Evolutionary conservation across 2,797 vertebrate genomes (phyloP).

Genomic region (Lagodon rhomboides): DNA sequence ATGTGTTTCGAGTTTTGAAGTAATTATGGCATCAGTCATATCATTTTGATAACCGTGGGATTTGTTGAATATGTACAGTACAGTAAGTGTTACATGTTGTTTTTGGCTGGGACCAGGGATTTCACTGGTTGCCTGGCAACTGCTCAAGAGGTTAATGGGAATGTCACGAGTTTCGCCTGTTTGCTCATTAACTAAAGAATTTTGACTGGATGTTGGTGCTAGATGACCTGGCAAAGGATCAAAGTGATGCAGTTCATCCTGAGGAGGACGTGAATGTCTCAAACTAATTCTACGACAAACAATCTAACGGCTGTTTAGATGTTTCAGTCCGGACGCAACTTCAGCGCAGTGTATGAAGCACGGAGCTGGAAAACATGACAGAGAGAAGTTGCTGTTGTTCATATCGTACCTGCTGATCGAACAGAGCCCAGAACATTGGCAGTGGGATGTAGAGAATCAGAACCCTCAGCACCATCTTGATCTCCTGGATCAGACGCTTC

Average conservation of each 20-base stretch:
- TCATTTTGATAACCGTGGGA: not conserved
- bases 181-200: no score
- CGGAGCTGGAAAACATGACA: not conserved
- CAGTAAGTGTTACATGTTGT: not conserved
- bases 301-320: not conserved
- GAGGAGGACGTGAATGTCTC: not conserved
- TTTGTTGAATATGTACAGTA: not conserved
- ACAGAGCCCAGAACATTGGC: conserved; percentile 99
- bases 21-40: not conserved
- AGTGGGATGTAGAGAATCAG: conserved; percentile 95
- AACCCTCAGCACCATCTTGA: conserved; percentile 94
- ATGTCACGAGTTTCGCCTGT: no score
- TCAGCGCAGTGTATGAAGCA: not conserved
- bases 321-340: not conserved
- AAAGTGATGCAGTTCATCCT: not conserved
- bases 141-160: not conserved
- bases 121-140: not conserved
- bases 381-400: not conserved
- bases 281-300: not conserved
- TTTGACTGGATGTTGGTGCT: not conserved
- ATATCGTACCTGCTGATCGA: conserved; percentile 94
- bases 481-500: conserved; percentile 92
- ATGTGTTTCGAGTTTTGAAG: no score
- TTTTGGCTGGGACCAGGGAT: no score
- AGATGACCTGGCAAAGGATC: not conserved